phyloP scores from a whole-genome alignment of 2,113 vertebrate species.

The Odocoileus virginianus region DNA sequence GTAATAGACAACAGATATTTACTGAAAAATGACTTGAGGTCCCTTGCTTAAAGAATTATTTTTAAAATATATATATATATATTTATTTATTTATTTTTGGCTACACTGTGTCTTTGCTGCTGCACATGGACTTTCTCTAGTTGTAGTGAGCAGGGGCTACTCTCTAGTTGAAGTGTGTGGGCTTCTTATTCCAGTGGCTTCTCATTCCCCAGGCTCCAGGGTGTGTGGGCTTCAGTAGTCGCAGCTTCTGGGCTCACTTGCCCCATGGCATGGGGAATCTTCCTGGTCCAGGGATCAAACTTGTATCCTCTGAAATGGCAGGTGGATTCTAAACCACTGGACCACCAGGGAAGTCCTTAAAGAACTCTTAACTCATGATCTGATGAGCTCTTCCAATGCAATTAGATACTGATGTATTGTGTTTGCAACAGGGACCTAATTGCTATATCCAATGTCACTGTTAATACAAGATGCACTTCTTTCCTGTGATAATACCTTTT shows the following conservation, averaged over 20 bases:
- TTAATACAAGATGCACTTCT: background rate
- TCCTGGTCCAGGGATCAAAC: background rate
- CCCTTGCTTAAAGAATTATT: background rate
- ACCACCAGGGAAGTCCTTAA: background rate
- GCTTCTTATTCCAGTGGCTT: background rate
- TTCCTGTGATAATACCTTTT: background rate
- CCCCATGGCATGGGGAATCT: background rate
- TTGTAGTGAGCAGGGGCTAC: background rate
- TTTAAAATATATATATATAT: background rate
- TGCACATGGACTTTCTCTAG: background rate
- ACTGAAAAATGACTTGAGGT: background rate
- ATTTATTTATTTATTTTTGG: background rate
- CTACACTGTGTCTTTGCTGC: background rate
- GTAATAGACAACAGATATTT: background rate
- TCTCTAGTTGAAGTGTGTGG: background rate
- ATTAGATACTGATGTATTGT: background rate
- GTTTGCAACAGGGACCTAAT: background rate
- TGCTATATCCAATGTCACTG: background rate
- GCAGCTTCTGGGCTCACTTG: background rate
- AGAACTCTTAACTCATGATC: background rate
- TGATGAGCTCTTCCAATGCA: background rate
- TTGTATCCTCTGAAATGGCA: background rate
- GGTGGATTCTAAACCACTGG: background rate
- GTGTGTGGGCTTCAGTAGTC: background rate
- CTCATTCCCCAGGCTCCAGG: background rate